These are phyloP conservation scores for Chrysopa pallens DNA, from an alignment of 1,140 invertebrate genomes.

Conservation along the genomic window DNA sequence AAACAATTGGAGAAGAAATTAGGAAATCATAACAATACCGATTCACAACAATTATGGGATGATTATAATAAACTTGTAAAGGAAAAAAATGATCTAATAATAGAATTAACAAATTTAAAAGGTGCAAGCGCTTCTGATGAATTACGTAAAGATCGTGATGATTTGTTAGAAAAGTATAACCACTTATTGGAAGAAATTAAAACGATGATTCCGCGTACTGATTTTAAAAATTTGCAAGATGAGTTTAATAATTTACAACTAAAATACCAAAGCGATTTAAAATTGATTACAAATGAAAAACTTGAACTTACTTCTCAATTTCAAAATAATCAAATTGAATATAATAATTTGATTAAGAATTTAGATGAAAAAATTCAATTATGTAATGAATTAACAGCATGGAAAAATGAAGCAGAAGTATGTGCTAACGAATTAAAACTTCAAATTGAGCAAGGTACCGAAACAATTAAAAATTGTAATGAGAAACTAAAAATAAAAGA, in stretches of 20 bases:
- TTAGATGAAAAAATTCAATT: conserved; percentile 8
- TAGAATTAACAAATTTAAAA: conserved; percentile 17
- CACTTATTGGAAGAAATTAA: too few species aligned
- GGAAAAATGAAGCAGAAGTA: conserved; percentile 11
- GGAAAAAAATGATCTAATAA: conserved; percentile 13
- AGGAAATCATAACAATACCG: conserved; percentile 3
- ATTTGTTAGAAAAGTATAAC: too few species aligned
- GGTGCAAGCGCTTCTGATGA: conserved; percentile 6
- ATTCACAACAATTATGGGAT: conserved; percentile 8
- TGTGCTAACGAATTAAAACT: conserved; percentile 5
- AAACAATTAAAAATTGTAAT: not conserved
- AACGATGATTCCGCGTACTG: too few species aligned
- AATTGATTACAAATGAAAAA: too few species aligned
- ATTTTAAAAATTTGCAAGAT: too few species aligned
- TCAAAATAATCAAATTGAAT: too few species aligned
- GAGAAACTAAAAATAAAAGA: conserved; percentile 18
- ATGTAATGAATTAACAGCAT: conserved; percentile 5
- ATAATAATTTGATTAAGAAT: not conserved
- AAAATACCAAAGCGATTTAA: too few species aligned
- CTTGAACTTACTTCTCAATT: too few species aligned
- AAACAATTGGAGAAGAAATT: conserved; percentile 12
- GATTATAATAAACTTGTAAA: conserved; percentile 5
- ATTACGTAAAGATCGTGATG: not conserved
- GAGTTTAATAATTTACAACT: too few species aligned
- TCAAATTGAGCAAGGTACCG: conserved; percentile 10